Evolutionary conservation across 1,140 invertebrate genomes (phyloP).

Genomic region (Platyscapa corneri): DNA sequence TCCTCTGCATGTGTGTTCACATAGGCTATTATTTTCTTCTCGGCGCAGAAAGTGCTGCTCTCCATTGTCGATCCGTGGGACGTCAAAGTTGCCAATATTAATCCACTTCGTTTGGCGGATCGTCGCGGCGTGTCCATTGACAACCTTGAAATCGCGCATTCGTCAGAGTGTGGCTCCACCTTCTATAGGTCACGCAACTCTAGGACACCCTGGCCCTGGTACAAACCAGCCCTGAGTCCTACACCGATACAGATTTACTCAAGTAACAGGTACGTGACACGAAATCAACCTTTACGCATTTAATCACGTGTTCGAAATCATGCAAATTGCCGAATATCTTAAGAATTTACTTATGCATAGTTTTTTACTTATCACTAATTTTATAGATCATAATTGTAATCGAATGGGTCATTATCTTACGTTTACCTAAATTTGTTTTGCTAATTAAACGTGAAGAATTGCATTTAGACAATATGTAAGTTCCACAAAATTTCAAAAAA

Average conservation of each 20-base stretch:
- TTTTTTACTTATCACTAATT: no score
- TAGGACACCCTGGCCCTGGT: conserved; percentile 69
- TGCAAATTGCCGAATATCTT: no score
- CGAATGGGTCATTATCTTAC: no score
- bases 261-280: background rate
- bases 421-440: no score
- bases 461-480: no score
- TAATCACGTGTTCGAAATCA: no score
- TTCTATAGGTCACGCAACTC: conserved; percentile 5
- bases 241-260: no score
- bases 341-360: no score
- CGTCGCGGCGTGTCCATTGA: conserved; percentile 62
- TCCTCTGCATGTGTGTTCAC: background rate
- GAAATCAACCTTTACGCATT: no score
- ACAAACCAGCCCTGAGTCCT: conserved; percentile 60
- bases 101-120: conserved; percentile 63
- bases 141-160: conserved; percentile 16
- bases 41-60: conserved; percentile 69
- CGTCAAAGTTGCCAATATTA: conserved; percentile 70
- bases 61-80: conserved; percentile 73
- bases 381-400: no score
- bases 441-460: no score
- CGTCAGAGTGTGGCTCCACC: background rate
- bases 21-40: conserved; percentile 52
- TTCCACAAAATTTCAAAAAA: no score